Conservation (phyloP, 92 coral and sea anemone species). For the Zoanthus gigantus region DNA sequence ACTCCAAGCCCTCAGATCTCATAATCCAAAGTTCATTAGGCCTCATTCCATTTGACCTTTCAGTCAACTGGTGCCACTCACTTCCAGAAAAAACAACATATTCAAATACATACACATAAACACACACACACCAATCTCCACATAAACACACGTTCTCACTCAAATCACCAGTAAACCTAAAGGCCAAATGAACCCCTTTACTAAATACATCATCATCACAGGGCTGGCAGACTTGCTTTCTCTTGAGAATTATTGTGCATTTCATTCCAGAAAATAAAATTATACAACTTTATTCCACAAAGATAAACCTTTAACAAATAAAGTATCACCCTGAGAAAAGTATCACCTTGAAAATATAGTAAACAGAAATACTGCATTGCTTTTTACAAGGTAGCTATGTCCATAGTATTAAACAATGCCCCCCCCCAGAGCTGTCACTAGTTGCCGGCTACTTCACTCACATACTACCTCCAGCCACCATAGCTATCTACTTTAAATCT, state of each 20-base stretch:
- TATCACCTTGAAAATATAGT: neutral
- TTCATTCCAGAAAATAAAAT: neutral
- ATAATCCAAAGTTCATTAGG: slow-evolving; percentile 95
- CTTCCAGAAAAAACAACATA: slow-evolving; percentile 54
- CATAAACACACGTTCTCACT: neutral
- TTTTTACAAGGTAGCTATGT: too few species aligned
- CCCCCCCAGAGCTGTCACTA: too few species aligned
- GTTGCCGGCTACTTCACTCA: too few species aligned
- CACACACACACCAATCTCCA: neutral
- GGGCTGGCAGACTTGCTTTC: slow-evolving; percentile 59
- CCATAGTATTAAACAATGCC: too few species aligned
- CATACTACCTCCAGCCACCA: too few species aligned
- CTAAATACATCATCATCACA: slow-evolving; percentile 87
- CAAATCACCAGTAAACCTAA: slow-evolving; percentile 65
- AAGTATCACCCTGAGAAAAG: neutral
- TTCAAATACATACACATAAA: slow-evolving; percentile 39
- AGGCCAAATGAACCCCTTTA: slow-evolving; percentile 85
- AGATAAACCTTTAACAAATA: neutral
- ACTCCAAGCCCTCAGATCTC: slow-evolving; percentile 96
- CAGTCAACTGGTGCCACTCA: slow-evolving; percentile 61
- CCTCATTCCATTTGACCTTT: slow-evolving; percentile 76
- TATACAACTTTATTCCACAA: neutral
- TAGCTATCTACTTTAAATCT: too few species aligned
- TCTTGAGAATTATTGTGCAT: too few species aligned
- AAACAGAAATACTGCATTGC: too few species aligned